These are phyloP conservation scores for Orientallactaga bullata DNA, from an alignment of 2,113 vertebrate genomes.

Conservation along the genomic window DNA sequence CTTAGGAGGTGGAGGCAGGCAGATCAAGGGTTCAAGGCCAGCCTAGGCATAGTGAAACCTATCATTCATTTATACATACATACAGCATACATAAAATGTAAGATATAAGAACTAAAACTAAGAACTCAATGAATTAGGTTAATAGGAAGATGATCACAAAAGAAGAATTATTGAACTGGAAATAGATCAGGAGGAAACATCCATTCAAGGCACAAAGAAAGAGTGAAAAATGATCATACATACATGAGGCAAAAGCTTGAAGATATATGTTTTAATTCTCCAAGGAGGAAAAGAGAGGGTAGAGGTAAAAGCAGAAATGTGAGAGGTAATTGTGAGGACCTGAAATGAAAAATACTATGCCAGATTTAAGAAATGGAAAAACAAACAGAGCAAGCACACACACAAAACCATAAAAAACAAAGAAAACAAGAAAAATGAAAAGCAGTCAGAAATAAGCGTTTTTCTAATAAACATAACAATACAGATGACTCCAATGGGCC, in stretches of 20 bases:
- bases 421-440: background rate
- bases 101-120: background rate
- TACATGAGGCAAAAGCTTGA: background rate
- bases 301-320: background rate
- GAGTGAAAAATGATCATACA: background rate
- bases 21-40: too few species aligned
- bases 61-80: too few species aligned
- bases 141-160: background rate
- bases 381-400: background rate
- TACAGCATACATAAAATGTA: background rate
- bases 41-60: too few species aligned
- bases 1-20: too few species aligned
- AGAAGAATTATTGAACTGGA: slow-evolving; percentile 21
- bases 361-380: background rate
- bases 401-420: background rate
- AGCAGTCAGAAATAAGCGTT: background rate
- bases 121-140: background rate
- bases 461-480: background rate
- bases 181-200: background rate
- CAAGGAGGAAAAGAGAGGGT: background rate
- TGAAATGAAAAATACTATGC: background rate
- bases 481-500: background rate
- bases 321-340: background rate
- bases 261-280: background rate
- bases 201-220: background rate